phyloP scores from a whole-genome alignment of 2,797 vertebrate genomes.

The Falco cherrug region DNA sequence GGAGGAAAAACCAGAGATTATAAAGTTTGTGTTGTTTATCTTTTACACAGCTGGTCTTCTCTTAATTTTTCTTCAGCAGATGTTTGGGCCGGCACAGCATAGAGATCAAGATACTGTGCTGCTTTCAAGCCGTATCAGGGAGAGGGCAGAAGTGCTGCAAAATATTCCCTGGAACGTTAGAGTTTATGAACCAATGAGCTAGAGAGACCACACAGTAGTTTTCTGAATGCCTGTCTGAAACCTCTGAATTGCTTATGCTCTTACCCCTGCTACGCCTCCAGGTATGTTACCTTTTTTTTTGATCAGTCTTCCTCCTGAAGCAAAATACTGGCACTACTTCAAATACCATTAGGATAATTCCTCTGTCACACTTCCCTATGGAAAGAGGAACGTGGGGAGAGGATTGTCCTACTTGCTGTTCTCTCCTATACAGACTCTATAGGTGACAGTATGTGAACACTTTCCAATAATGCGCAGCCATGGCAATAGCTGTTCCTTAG shows the following conservation, averaged over 20 bases:
- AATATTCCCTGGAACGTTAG: neutral
- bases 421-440: neutral
- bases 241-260: neutral
- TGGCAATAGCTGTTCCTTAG: neutral
- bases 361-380: neutral
- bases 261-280: neutral
- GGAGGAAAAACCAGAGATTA: conserved; percentile 39
- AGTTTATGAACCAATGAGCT: neutral
- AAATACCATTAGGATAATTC: neutral
- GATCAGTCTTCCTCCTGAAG: neutral
- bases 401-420: neutral
- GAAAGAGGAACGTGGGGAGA: neutral
- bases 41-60: conserved; percentile 28
- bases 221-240: neutral
- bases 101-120: neutral
- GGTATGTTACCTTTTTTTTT: neutral
- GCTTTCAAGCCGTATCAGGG: neutral
- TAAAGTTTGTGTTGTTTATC: conserved; percentile 44
- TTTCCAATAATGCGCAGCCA: neutral
- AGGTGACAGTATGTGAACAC: neutral
- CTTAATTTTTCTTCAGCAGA: conserved; percentile 33
- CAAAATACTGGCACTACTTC: neutral
- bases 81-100: neutral
- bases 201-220: neutral
- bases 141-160: neutral